phyloP scores from a whole-genome alignment of 1,140 invertebrate genomes.

The Portunus trituberculatus region DNA sequence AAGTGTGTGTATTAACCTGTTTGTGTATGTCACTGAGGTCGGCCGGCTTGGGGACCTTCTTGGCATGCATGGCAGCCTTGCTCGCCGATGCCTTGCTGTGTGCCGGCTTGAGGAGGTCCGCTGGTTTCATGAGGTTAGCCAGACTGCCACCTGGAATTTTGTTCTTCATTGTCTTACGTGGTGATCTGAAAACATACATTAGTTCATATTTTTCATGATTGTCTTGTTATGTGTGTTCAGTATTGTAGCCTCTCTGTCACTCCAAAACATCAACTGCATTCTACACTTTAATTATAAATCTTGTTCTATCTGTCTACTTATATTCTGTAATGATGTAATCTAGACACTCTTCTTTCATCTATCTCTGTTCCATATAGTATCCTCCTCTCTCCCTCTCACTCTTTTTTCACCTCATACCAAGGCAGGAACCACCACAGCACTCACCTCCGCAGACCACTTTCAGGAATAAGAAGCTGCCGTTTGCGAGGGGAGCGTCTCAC shows the following conservation, averaged over 20 bases:
- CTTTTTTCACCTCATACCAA: no score
- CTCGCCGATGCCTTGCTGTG: neutral
- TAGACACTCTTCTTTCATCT: no score
- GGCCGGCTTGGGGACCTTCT: slow-evolving; percentile 58
- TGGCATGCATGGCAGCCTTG: neutral
- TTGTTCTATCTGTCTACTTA: no score
- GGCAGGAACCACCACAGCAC: neutral
- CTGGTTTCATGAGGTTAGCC: slow-evolving; percentile 68
- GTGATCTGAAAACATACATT: neutral
- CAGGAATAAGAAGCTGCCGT: neutral
- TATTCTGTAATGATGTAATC: no score
- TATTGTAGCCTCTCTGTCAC: no score
- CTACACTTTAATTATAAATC: no score
- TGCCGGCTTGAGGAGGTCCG: slow-evolving; percentile 65
- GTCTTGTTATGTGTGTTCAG: no score
- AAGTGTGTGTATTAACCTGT: slow-evolving; percentile 48
- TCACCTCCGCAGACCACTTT: neutral
- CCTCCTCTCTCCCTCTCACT: no score
- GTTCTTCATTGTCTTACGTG: slow-evolving; percentile 25
- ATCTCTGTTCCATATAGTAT: no score
- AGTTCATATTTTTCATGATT: no score
- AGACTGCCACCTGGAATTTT: neutral
- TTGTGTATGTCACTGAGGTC: slow-evolving; percentile 76
- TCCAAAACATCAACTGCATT: no score
- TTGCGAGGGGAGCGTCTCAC: neutral